Evolutionary conservation across 2,797 vertebrate genomes (phyloP), one percentile per base, ranked within the genome.

Genomic region (Sebastes glaucus): DNA sequence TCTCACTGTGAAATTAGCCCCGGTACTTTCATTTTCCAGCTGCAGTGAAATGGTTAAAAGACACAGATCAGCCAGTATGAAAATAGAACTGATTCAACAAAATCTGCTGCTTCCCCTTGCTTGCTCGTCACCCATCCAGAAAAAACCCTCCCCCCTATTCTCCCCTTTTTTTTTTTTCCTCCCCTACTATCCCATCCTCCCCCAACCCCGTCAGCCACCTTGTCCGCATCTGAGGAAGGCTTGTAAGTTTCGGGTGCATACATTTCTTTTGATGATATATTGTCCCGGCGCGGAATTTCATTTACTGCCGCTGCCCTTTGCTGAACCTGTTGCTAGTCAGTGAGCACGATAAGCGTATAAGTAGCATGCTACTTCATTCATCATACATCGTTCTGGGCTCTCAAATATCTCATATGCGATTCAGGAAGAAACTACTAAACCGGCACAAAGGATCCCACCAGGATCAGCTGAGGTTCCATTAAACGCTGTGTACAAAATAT

Each of bases 291-390:
- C 96, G 96, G 97, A 98, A 98, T 99, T 99, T 99, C 97, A 99
- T 99, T 99, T 99, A 98, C 97, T 97, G 96, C 95, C 93, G 95
- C 94, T 98, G 97, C 97, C 98, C 98, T 98, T 98, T 97, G 96
- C 97, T 98, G 98, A 99, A 99, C 98, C 97, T 99, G 98, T 99
- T 99, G 97, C 97, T 98, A 97, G 96, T 98, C 97, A 96, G 96
- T 94, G 96, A 98, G 96, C 97, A 97, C 96, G 97, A 99, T 99
- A 98, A 99, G 98, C 97, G 96, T 97, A 98, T 98, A 99, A 99
- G 97, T 97, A 97, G 97, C 96, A 95, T 95, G 95, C 96, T 95
- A 96, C 97, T 98, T 99, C 98, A 99, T 99, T 99, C 97, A 99
- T 99, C 98, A 99, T 97, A 97, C 96, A 97, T 97, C 96, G 95